Percentiles rank a stretch among this genome's conserved stretches.
Conservation (phyloP, 2,888 invertebrate genomes). For the Calliphora vomitoria region DNA sequence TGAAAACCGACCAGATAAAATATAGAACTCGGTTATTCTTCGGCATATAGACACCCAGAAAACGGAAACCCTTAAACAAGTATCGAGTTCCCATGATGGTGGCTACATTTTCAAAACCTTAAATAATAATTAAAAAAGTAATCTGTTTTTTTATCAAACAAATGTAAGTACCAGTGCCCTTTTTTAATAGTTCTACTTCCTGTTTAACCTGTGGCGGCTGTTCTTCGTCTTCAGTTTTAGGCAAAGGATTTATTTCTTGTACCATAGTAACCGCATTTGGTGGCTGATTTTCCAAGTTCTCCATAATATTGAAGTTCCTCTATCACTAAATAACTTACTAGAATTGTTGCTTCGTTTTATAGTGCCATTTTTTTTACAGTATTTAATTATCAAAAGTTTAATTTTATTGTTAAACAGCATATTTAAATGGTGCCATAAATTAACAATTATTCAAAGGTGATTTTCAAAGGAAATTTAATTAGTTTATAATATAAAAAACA, state of each 20-base stretch:
- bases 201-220: not conserved
- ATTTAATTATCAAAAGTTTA: conserved; percentile 23
- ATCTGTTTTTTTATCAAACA: not conserved
- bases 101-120: conserved; percentile 5
- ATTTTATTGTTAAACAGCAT: conserved; percentile 22
- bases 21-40: conserved; percentile 56
- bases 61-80: conserved; percentile 70
- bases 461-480: not conserved
- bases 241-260: not conserved
- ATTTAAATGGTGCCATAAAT: conserved; percentile 1
- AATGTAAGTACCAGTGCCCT: not conserved
- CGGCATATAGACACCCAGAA: conserved; percentile 75
- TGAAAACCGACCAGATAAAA: conserved; percentile 64
- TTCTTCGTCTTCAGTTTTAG: not conserved
- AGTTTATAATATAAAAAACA: not conserved
- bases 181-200: not conserved
- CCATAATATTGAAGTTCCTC: not conserved
- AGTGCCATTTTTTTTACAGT: not conserved
- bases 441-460: not conserved
- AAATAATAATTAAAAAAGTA: not conserved
- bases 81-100: conserved; percentile 48
- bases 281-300: not conserved
- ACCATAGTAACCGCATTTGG: not conserved
- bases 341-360: not conserved
- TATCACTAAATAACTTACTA: not conserved